A percentile compares a stretch with the other conserved stretches of the same genome.
phyloP scores from a whole-genome alignment of 64 coral and sea anemone genomes.

The Trachythela sp. region DNA sequence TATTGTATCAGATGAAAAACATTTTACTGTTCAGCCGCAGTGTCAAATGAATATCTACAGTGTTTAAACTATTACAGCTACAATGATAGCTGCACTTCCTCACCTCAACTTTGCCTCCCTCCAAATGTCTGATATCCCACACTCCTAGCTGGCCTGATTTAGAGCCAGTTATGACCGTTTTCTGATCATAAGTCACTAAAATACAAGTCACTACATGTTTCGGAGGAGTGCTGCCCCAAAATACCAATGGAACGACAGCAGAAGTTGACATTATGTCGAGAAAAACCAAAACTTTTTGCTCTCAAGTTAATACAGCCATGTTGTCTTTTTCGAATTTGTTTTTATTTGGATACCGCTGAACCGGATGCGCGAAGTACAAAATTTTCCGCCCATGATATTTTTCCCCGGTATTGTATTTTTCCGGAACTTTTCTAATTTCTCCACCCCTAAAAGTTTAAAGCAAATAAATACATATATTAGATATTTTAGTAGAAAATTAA shows the following conservation, averaged over 20 bases:
- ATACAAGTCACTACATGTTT: conserved; percentile 85
- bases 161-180: conserved; percentile 83
- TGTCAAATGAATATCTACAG: too few relatives aligned
- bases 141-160: conserved; percentile 81
- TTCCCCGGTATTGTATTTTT: too few relatives aligned
- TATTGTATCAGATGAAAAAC: too few relatives aligned
- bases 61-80: too few relatives aligned
- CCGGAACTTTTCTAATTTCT: too few relatives aligned
- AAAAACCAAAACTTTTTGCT: neutral
- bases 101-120: conserved; percentile 73
- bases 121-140: conserved; percentile 77
- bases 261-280: conserved; percentile 68
- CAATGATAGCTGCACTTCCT: neutral
- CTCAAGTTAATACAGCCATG: neutral
- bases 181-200: conserved; percentile 90
- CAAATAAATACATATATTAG: too few relatives aligned
- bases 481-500: too few relatives aligned
- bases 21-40: too few relatives aligned
- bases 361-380: too few relatives aligned
- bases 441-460: too few relatives aligned
- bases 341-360: too few relatives aligned
- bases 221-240: conserved; percentile 90
- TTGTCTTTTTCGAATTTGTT: neutral
- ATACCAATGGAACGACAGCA: conserved; percentile 73
- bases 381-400: too few relatives aligned